Evolutionary conservation across 2,113 vertebrate species (phyloP).

Genomic region (Microcebus griseorufus): DNA sequence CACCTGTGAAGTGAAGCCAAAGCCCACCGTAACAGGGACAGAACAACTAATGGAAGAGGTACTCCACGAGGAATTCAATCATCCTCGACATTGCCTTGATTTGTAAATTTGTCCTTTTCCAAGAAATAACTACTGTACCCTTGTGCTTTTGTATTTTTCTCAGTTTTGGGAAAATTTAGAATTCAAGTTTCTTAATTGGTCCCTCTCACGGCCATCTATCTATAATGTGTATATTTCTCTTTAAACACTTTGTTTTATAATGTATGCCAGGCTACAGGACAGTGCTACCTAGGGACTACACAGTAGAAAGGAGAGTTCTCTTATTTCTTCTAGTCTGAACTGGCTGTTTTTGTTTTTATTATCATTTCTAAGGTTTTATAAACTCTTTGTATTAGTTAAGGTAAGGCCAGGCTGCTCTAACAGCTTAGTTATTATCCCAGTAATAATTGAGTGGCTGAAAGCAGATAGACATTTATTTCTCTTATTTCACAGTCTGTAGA

Average conservation of each 20-base stretch:
- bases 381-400: slow-evolving; percentile 27
- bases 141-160: not conserved
- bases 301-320: not conserved
- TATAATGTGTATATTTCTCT: not conserved
- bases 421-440: not conserved
- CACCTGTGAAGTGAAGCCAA: slow-evolving; percentile 52
- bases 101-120: not conserved
- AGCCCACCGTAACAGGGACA: not conserved
- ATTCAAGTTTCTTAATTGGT: not conserved
- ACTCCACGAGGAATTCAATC: not conserved
- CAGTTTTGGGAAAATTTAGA: not conserved
- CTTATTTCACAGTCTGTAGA: not conserved
- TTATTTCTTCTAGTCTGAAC: slow-evolving; percentile 10
- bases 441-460: not conserved
- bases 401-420: not conserved
- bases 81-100: not conserved
- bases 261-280: not conserved
- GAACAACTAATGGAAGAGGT: slow-evolving; percentile 69
- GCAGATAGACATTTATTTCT: not conserved
- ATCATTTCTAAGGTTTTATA: slow-evolving; percentile 29
- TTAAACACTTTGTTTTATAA: slow-evolving; percentile 28
- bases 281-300: not conserved
- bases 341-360: not conserved
- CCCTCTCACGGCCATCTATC: not conserved
- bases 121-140: not conserved